Evolutionary conservation across 2,797 vertebrate species (phyloP), one percentile per base, ranked within the genome.

Genomic region (Valencia hispanica): DNA sequence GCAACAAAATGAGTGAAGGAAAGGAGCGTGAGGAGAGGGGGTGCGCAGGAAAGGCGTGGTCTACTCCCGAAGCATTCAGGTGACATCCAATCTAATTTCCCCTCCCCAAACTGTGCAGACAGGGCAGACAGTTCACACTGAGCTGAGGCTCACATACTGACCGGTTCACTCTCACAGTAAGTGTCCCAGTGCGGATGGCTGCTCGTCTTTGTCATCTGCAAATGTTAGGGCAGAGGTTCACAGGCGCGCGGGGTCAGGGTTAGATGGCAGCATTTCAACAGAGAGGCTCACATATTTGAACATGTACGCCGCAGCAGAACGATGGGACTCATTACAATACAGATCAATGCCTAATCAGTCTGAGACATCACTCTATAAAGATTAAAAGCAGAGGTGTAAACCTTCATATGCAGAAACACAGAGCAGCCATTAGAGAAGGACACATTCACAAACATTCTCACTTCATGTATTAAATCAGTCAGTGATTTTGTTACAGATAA

Each of bases 141-240:
- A 84, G 45, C 72, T n/a, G 51, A 85, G 34, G 68, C 71, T 79
- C 74, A 83, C 70, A 95, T 97, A 99, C 98, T 98, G 95, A 99
- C 98, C 97, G 95, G 96, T 94, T 99, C 98, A 90, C 95, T 96
- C 85, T 99, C 98, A 97, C 90, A 96, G 97, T 96, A 96, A 97
- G 95, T 97, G 95, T 98, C 97, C 98, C 98, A 99, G 94, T 96
- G 97, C 93, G 93, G 95, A 92, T 96, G 97, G 90, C 93, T 96
- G 81, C 92, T 93, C 95, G 94, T 97, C 96, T 97, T 97, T 96
- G 97, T 96, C 96, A 97, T 94, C 92, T 92, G 93, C 88, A 93
- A 92, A 90, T 84, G 91, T 93, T 88, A 85, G 87, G 86, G 89
- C 69, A 92, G 85, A 90, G n/a, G 85, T 88, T 90, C 82, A 91